Evolutionary conservation across 2,888 invertebrate genomes (phyloP), one percentile per base, ranked within the genome.

Genomic region (Eupithecia subfuscata): DNA sequence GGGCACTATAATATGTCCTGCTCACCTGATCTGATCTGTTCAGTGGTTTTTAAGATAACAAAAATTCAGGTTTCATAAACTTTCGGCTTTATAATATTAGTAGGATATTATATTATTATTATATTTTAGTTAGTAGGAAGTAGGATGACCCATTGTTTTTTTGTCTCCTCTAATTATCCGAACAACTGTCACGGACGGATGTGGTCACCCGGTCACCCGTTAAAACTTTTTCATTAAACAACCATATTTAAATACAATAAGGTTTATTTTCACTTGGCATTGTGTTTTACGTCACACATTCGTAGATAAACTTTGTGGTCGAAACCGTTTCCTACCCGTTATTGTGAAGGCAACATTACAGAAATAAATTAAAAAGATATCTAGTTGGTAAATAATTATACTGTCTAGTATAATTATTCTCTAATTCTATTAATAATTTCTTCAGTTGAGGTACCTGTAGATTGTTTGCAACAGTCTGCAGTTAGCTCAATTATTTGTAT

Each of bases 271-370:
- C 73, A 67, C 72, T 78, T 76, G 74, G 65, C 64, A 43, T 63
- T 73, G 40, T 48, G 18, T 77, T 78, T 79, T 76, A 79, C 73
- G 75, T 80, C 80, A 79, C 78, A 77, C 82, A 82, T 80, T 82
- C 79, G 81, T 83, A 84, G 86, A 87, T 86, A 86, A 86, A 81
- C 82, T 37, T 34, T 83, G 84, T 82, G 85, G 84, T 83, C 76
- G 80, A 75, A 78, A 83, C 86, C 85, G 83, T 86, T 89, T 88
- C 88, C 88, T 84, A 83, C 14, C 25, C 68, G 68, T 43, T 68
- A 45, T 68, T 40, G n/a, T 67, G n/a, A 67, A 65, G n/a, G 37
- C 4, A 65, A 65, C n/a, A 5, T 34, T n/a, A 37, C 65, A n/a
- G 9, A 37, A 37, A 56, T 22, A 11, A 56, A 56, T 56, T 56